Evolutionary conservation across 2,113 vertebrate species (phyloP).

Genomic region (Reinhardtius hippoglossoides): DNA sequence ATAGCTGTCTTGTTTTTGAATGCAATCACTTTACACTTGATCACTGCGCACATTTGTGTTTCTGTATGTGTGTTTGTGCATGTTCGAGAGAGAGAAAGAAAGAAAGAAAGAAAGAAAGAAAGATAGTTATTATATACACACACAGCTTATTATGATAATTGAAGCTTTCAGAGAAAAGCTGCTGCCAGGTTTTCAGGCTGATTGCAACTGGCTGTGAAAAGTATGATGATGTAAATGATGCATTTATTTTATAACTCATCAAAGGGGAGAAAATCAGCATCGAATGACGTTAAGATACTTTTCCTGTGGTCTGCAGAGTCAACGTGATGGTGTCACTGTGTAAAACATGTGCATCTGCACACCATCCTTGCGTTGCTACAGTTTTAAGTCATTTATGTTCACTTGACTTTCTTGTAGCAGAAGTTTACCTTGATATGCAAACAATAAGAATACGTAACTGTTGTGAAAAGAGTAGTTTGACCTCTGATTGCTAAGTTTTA

Average conservation of each 20-base stretch:
- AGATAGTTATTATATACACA: slow-evolving; percentile 9
- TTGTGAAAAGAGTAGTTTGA: no score
- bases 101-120: background rate
- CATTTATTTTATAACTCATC: slow-evolving; percentile 13
- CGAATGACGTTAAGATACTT: background rate
- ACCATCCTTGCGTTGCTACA: background rate
- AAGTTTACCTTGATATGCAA: background rate
- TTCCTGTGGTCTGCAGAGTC: background rate
- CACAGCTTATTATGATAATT: slow-evolving; percentile 48
- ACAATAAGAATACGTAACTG: no score
- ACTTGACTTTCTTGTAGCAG: background rate
- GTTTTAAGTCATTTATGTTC: background rate
- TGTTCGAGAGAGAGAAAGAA: slow-evolving; percentile 1
- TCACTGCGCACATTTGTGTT: slow-evolving; percentile 11
- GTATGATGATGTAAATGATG: slow-evolving; percentile 23
- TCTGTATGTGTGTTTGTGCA: background rate
- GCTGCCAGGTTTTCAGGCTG: slow-evolving; percentile 30
- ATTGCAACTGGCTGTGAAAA: slow-evolving; percentile 41
- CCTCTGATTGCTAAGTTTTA: no score
- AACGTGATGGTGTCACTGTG: background rate
- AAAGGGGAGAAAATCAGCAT: slow-evolving; percentile 17
- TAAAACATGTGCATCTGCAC: background rate
- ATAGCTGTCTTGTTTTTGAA: slow-evolving; percentile 28
- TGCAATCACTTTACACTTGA: slow-evolving; percentile 28
- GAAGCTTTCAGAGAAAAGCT: slow-evolving; percentile 33